Evolutionary conservation across 2,797 vertebrate species (phyloP).

Genomic region (Thalassophryne amazonica): DNA sequence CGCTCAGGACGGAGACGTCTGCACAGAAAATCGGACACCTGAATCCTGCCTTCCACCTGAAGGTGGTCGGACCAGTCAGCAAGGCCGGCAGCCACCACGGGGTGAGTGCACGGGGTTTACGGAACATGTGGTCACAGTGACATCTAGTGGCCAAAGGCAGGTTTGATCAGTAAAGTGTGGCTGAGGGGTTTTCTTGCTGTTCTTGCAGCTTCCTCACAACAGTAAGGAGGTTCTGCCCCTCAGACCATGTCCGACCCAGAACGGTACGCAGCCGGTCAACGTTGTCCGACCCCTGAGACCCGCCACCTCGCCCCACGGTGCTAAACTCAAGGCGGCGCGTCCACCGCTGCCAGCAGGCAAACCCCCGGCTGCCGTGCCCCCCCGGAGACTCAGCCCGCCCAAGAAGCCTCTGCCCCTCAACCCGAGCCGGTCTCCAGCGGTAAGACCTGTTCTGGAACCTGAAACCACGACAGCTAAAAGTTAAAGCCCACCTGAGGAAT

Average conservation of each 20-base stretch:
- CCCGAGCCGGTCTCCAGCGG: conserved; percentile 79
- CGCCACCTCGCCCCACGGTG: conserved; percentile 31
- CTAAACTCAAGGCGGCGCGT: conserved; percentile 66
- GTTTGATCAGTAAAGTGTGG: too few species aligned
- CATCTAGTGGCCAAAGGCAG: neutral
- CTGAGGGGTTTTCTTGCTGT: conserved; percentile 1
- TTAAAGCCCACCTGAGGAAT: too few species aligned
- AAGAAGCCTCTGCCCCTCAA: conserved; percentile 84
- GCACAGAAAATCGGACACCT: conserved; percentile 73
- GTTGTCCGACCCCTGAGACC: conserved; percentile 82
- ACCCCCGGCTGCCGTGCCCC: conserved; percentile 36
- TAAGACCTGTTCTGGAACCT: conserved; percentile 34
- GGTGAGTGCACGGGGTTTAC: conserved; percentile 54
- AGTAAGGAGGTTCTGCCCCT: conserved; percentile 70
- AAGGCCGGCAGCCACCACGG: conserved; percentile 69
- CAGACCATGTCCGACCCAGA: conserved; percentile 50
- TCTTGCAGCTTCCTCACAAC: conserved; percentile 69
- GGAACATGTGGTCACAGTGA: neutral
- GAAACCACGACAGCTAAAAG: neutral
- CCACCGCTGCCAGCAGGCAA: conserved; percentile 73
- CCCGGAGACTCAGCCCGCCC: conserved; percentile 78
- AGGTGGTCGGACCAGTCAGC: conserved; percentile 76
- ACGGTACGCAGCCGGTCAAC: conserved; percentile 77
- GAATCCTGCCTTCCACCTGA: conserved; percentile 83
- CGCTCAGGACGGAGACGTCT: conserved; percentile 52